Base-by-base conservation (phyloP, 2,888 invertebrate species). In the Lochmaea capreae region DNA sequence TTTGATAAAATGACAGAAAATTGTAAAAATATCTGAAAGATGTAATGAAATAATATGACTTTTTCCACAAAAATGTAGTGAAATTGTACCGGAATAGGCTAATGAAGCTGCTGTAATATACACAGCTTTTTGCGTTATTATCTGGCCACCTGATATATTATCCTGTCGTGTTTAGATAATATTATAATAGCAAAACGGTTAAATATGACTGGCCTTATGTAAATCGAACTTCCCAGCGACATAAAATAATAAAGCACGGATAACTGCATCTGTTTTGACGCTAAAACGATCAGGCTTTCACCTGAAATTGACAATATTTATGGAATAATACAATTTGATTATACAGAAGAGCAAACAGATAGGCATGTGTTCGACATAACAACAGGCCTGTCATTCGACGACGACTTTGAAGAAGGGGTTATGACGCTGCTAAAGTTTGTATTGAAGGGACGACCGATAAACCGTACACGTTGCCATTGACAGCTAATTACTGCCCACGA, bases 401-500 rank as follows among this genome's bases (percentile, higher is more conserved):
- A 65, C 77, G 76, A 76, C 75, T 78, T 78, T 80, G 78, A 77
- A 79, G 79, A 79, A 78, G 79, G 54, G 79, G 76, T 75, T 74
- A 78, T 78, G 66, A 69, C 74, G 74, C 67, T 66, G 70, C 69
- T 67, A 71, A 58, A 72, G 68, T 76, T 76, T 72, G 69, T 65
- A 57, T 58, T 66, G 76, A 78, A 79, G 77, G 77, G 75, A 73
- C 73, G 73, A 67, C 76, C 63, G 79, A 79, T 79, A 79, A 80
- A 78, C 74, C 67, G 63, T 65, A 73, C 74, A 75, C 79, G 76
- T 82, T 84, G 84, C 79, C 80, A 83, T 81, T 83, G 84, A 83
- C 84, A 84, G 83, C 82, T 83, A 83, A 84, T 84, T 84, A 83
- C 81, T 82, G 79, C 79, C 79, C 76, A 78, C 75, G 81, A 82